These are phyloP conservation scores for Hemitrygon akajei DNA, from an alignment of 2,797 vertebrate genomes.

Conservation along the genomic window DNA sequence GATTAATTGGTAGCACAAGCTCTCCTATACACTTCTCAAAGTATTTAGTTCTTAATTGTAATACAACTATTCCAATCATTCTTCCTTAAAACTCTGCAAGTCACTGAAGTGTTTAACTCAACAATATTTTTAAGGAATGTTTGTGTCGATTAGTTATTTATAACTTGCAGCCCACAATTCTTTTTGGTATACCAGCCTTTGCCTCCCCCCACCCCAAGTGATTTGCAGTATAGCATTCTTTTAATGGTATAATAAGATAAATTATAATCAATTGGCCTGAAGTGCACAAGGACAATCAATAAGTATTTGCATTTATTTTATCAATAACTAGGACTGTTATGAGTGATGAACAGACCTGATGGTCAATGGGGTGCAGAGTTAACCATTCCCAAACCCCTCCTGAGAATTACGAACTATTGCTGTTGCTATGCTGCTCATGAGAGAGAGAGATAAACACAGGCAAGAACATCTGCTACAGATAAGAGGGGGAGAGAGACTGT, in stretches of 20 bases:
- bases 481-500: too few species aligned
- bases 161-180: not conserved
- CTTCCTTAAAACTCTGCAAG: not conserved
- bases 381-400: too few species aligned
- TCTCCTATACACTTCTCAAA: not conserved
- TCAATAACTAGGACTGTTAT: too few species aligned
- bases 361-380: too few species aligned
- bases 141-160: not conserved
- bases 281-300: not conserved
- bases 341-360: too few species aligned
- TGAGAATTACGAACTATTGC: too few species aligned
- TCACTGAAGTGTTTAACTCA: not conserved
- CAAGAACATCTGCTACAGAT: too few species aligned
- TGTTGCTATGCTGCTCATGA: too few species aligned
- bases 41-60: not conserved
- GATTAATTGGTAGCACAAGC: not conserved
- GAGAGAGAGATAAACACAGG: too few species aligned
- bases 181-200: too few species aligned
- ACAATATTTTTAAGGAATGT: not conserved
- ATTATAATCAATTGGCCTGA: not conserved
- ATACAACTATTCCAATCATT: not conserved
- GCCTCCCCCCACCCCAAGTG: too few species aligned
- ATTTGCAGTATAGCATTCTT: not conserved
- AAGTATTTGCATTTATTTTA: not conserved
- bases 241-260: too few species aligned